Conservation (phyloP, 2,888 invertebrate species). For the Myopa tessellatipennis region DNA sequence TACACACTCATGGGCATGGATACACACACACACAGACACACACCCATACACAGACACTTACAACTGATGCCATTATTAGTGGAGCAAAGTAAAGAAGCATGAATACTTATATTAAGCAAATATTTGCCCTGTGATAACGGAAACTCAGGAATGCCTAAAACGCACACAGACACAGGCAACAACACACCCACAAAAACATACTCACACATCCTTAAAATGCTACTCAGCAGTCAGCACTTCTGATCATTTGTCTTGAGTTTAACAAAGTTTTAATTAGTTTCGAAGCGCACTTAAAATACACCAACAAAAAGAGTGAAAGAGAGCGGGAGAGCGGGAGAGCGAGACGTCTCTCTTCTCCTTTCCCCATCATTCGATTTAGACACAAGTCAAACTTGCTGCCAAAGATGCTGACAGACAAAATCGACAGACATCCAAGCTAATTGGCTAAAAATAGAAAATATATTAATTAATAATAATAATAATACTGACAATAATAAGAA, state of each 20-base stretch:
- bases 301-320: neutral
- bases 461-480: too few relatives aligned
- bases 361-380: too few relatives aligned
- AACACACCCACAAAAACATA: neutral
- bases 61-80: neutral
- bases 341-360: too few relatives aligned
- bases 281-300: conserved; percentile 8
- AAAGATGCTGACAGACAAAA: too few relatives aligned
- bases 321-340: neutral
- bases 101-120: neutral
- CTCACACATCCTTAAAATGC: neutral
- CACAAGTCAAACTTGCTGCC: too few relatives aligned
- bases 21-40: neutral
- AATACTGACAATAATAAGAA: too few relatives aligned
- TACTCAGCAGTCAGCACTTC: conserved; percentile 14
- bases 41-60: neutral
- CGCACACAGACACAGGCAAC: neutral
- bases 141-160: neutral
- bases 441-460: too few relatives aligned
- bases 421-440: too few relatives aligned
- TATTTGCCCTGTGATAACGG: conserved; percentile 13
- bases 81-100: neutral
- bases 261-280: conserved; percentile 40
- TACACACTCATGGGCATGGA: neutral
- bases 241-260: conserved; percentile 34